Base-by-base conservation (phyloP, 2,888 invertebrate genomes). In the Polyommatus iphigenia region DNA sequence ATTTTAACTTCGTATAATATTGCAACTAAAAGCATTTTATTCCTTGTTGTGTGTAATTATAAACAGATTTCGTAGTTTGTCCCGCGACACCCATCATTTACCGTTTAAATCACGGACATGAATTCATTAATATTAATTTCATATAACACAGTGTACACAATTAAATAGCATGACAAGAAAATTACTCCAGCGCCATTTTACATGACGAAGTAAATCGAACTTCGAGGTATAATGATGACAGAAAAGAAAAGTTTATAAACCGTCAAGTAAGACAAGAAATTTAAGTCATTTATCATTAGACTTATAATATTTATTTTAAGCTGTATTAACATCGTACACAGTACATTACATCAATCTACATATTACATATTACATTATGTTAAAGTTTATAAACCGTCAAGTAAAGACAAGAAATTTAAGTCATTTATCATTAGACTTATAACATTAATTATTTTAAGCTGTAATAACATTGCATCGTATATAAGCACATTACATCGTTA, bases 91-190 rank as follows among this genome's bases (percentile, higher is more conserved):
- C 62, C 62, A 67, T 67, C 29, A 15, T 24, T 67, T 67, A 29
- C 15, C 62, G 24, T 24, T 67, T 15, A 59, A 59, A 10, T 59
- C 10, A 67, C 62, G 15, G 29, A 67, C 10, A 5, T 29, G 29
- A 67, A 67, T 67, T 67, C 62, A 67, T 67, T 24, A 24, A 67
- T 67, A 29, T 24, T 67, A 67, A 67, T 67, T 29, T 67, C 62
- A 67, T 29, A 67, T 59, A 59, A 59, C 59, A 20, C 62, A 67
- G 62, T 29, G 13, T 67, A 67, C 62, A 67, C 62, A 67, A 67
- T 67, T 67, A 67, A 67, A 67, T 24, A 29, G 62, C 62, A 67
- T 67, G 62, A 67, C 62, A 67, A 15, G 62, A 67, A 67, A 67
- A 67, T 67, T 67, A 67, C 29, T 67, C 29, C 62, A 59, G 20